Percentiles rank a stretch among this genome's conserved stretches.
Conservation (phyloP, 1,140 invertebrate genomes). For the Drosophila aff. region DNA sequence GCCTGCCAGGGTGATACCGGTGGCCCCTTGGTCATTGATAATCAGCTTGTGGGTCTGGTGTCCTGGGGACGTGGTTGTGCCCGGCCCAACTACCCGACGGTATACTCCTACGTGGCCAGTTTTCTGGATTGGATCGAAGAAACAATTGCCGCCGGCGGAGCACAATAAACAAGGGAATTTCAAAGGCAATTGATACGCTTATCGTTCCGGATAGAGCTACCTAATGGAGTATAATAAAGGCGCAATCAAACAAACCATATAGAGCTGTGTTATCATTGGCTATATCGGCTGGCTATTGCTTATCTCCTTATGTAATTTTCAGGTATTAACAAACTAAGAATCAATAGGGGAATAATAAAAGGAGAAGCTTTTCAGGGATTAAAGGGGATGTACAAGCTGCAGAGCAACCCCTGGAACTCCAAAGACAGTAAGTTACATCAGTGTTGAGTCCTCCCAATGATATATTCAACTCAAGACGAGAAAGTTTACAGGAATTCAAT, state of each 20-base stretch:
- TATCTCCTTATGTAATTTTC: constrained; percentile 33
- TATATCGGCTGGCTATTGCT: not conserved
- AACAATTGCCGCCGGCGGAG: constrained; percentile 46
- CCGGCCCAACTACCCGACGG: constrained; percentile 86
- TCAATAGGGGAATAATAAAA: not conserved
- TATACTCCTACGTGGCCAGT: constrained; percentile 87
- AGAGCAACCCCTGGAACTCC: too few relatives aligned
- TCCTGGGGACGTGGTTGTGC: constrained; percentile 89
- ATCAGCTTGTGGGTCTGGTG: constrained; percentile 87
- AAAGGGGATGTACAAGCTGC: not conserved
- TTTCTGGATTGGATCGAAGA: constrained; percentile 85
- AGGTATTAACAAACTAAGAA: not conserved
- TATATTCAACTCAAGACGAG: not conserved
- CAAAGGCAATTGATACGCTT: constrained; percentile 28
- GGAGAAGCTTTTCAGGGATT: not conserved
- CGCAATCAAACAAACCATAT: constrained; percentile 26
- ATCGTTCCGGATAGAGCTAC: constrained; percentile 33
- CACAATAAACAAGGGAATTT: constrained; percentile 42
- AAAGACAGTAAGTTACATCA: not conserved
- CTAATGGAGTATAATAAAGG: constrained; percentile 56
- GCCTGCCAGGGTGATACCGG: constrained; percentile 89
- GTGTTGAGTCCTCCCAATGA: not conserved
- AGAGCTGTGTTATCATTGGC: not conserved
- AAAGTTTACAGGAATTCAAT: constrained; percentile 56
- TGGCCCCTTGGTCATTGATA: constrained; percentile 87